Evolutionary conservation across 2,888 invertebrate species (phyloP), one percentile per base, ranked within the genome.

Genomic region (Tanytarsus gracilentus): DNA sequence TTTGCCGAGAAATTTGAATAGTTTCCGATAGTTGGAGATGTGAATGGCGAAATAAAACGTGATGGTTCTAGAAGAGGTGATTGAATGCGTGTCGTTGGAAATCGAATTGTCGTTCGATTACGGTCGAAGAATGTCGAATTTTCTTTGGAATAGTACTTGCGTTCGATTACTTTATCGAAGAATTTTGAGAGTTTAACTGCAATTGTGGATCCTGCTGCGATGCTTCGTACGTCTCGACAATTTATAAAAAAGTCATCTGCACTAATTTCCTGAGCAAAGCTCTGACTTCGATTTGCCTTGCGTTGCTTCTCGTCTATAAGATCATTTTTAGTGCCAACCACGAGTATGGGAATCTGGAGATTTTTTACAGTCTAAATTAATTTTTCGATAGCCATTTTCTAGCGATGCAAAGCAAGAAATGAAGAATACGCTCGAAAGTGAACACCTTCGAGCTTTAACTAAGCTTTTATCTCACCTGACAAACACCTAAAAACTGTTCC

Each of bases 131-230:
- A 62, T 6, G 65, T 63, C 21, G 48, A 48, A 0, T 66, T 63
- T 4, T 68, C 69, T 1, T 68, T 66, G 0, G 66, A 65, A 58
- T 69, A 68, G 11, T 67, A 64, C 59, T 71, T 72, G 61, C 73
- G 72, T 49, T 74, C 74, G 53, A 74, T 74, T 1, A 81, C 84
- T 75, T 90, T 90, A 75, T 98, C 97, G 72, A 95, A 95, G 76
- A 97, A 98, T 68, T 93, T 80, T 2, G 90, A 87, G 26, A 98
- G 74, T 73, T 95, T 95, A 0, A 98, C 94, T 7, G 95, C 86
- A 70, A 95, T 94, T 61, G 93, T 91, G 3, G 92, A 89, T 1
- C 96, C 97, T 4, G 97, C 91, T n/a, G 93, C 90, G 63, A 97
- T 75, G 64, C 90, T 89, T 64, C 90, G 85, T 1, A 78, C 74